Evolutionary conservation across 2,888 invertebrate genomes (phyloP), one percentile per base, ranked within the genome.

Genomic region (Campaea margaritaria): DNA sequence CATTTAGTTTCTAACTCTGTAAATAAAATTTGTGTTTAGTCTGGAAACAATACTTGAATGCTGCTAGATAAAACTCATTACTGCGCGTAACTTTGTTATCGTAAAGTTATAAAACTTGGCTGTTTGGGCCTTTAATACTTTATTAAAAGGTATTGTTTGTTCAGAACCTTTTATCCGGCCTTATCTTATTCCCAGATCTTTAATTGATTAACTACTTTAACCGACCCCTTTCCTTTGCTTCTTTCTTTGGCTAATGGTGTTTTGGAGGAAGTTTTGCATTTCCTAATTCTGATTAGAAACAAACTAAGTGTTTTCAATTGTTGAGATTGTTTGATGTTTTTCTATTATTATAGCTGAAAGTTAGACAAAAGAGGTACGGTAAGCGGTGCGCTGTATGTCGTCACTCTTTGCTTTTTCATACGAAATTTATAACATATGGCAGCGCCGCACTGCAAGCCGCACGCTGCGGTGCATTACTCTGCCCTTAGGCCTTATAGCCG

Each of bases 91-190:
- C 44, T 53, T 53, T 44, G 49, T 15, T 43, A 53, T 53, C 39
- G 13, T 15, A 38, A 41, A 53, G 53, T 58, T 43, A 7, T 12
- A 0, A 46, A 52, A 48, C 47, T 52, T 34, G 3, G 28, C 48
- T 38, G 12, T 53, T 49, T 16, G 28, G 11, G 12, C 12, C 39
- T 41, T 52, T 48, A 45, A 58, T 52, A 42, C 34, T 57, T 58
- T 59, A 64, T 55, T 58, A 52, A 61, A 36, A 58, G 45, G 42
- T 43, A 53, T 56, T 56, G 62, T 56, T 58, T 53, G 43, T 51
- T 48, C 31, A 16, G 42, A 49, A 45, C 39, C 43, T 44, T 45
- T 56, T 36, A 50, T 56, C 31, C 11, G 38, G 28, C 51, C 48
- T 56, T 62, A 61, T 65, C 59, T 50, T 12, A 45, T 44, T 56